Percentiles rank a stretch among this genome's conserved stretches.
These are phyloP conservation scores for Volucella bombylans DNA, from an alignment of 2,888 invertebrate species.

Conservation along the genomic window DNA sequence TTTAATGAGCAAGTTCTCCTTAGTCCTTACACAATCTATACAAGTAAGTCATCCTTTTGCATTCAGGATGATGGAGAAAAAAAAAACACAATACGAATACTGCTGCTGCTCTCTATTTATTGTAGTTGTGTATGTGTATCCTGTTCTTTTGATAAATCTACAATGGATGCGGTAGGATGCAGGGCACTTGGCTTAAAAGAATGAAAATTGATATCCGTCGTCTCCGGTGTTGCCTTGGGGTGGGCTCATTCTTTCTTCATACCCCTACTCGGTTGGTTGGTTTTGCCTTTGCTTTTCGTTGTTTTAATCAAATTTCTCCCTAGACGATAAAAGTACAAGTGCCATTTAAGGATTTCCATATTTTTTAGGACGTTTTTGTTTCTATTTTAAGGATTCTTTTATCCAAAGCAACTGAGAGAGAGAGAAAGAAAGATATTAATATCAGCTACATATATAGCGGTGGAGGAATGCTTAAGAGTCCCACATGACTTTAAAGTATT, in stretches of 20 bases:
- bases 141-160: slow-evolving; percentile 29
- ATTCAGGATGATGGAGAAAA: not conserved
- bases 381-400: not conserved
- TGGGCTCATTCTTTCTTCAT: not conserved
- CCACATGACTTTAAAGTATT: slow-evolving; percentile 67
- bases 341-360: slow-evolving; percentile 60
- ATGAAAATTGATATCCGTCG: slow-evolving; percentile 52
- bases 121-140: not conserved
- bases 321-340: slow-evolving; percentile 50
- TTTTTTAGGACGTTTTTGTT: slow-evolving; percentile 14
- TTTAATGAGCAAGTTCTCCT: slow-evolving; percentile 51
- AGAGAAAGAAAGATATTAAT: not conserved
- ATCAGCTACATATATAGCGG: not conserved
- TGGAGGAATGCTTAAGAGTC: slow-evolving; percentile 47
- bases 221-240: slow-evolving; percentile 38
- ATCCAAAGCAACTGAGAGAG: too few relatives aligned
- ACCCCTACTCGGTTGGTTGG: not conserved
- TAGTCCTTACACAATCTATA: slow-evolving; percentile 17
- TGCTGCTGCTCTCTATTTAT: slow-evolving; percentile 10
- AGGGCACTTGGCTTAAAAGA: slow-evolving; percentile 39
- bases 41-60: slow-evolving; percentile 34
- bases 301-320: slow-evolving; percentile 59
- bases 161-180: slow-evolving; percentile 31
- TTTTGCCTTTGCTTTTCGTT: slow-evolving; percentile 35
- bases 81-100: not conserved